phyloP scores from a whole-genome alignment of 2,888 invertebrate genomes.

The Caenorhabditis becei region DNA sequence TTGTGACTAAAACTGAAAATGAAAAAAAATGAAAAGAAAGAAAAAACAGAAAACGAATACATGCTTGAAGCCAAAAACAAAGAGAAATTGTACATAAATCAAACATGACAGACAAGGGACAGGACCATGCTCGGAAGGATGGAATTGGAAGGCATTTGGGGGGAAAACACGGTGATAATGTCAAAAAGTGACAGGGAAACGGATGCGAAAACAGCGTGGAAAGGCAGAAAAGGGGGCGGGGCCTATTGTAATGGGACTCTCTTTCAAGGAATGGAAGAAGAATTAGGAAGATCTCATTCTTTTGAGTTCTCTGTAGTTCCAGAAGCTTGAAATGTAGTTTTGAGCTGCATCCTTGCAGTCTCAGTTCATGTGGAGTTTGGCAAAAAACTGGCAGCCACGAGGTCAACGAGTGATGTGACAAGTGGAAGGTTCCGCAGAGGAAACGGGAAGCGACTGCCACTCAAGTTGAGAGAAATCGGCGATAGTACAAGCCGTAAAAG shows the following conservation, averaged over 20 bases:
- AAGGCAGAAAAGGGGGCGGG: slow-evolving; percentile 13
- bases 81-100: slow-evolving; percentile 12
- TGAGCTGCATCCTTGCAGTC: no score
- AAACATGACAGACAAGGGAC: slow-evolving; percentile 13
- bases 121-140: not conserved
- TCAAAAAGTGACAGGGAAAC: slow-evolving; percentile 25
- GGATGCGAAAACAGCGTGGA: not conserved
- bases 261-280: no score
- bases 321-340: no score
- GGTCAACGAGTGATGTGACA: slow-evolving; percentile 28
- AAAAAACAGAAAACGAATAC: not conserved
- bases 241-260: no score
- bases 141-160: not conserved
- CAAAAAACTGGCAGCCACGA: not conserved
- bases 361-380: no score
- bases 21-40: not conserved
- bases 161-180: slow-evolving; percentile 42
- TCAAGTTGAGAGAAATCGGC: slow-evolving; percentile 38
- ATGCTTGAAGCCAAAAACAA: slow-evolving; percentile 1
- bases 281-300: no score
- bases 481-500: slow-evolving; percentile 46
- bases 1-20: not conserved
- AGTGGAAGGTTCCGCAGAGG: not conserved
- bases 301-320: no score
- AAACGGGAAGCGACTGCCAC: slow-evolving; percentile 40